Evolutionary conservation across 1,140 invertebrate genomes (phyloP).

Genomic region (Goniozus legneri): DNA sequence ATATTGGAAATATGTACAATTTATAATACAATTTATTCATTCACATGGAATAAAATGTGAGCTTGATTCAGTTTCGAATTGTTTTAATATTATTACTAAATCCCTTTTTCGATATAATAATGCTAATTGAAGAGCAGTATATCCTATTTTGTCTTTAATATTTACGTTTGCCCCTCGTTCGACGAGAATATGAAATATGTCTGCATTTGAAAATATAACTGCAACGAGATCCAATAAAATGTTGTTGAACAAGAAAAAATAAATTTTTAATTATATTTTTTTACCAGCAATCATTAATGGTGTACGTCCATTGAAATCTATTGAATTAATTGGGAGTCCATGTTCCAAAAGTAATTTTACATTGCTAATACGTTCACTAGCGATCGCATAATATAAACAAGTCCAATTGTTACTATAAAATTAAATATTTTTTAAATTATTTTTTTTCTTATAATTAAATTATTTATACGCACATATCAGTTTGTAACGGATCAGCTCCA

Average conservation of each 20-base stretch:
- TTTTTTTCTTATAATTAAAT: neutral
- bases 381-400: conserved; percentile 23
- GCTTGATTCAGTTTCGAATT: neutral
- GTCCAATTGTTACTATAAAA: conserved; percentile 24
- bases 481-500: conserved; percentile 15
- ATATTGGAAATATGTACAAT: conserved; percentile 8
- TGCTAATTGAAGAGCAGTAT: conserved; percentile 24
- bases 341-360: conserved; percentile 44
- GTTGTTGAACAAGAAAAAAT: neutral
- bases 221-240: conserved; percentile 3
- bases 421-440: neutral
- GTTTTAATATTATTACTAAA: conserved; percentile 13
- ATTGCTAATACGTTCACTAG: conserved; percentile 25
- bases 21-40: neutral
- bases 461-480: conserved; percentile 19
- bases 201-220: conserved; percentile 25
- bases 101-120: conserved; percentile 23
- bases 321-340: conserved; percentile 37
- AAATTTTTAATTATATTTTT: neutral
- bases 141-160: conserved; percentile 15
- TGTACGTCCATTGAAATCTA: conserved; percentile 20
- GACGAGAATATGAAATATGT: conserved; percentile 20
- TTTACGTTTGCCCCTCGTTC: conserved; percentile 20
- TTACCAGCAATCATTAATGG: conserved; percentile 30
- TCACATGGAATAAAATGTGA: neutral